Conservation (phyloP, 2,888 invertebrate genomes). For the Ptychoptera contaminata region DNA sequence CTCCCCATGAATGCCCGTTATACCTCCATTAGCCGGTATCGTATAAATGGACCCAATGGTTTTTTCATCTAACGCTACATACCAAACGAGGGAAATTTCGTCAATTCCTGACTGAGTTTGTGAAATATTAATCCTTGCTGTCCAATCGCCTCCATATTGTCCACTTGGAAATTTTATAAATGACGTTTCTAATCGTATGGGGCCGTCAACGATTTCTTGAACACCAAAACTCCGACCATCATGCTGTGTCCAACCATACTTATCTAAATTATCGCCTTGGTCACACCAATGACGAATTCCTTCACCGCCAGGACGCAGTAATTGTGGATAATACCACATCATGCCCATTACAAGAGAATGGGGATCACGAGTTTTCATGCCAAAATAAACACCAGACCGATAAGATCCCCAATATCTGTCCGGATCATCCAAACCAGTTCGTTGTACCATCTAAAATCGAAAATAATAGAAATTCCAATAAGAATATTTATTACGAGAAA, state of each 20-base stretch:
- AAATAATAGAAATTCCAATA: conserved; percentile 1
- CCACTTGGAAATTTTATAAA: conserved; percentile 77
- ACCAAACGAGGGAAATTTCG: conserved; percentile 56
- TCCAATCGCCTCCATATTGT: conserved; percentile 84
- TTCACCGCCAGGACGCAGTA: conserved; percentile 48
- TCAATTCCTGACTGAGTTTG: conserved; percentile 18
- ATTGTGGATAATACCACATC: conserved; percentile 86
- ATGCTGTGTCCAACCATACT: conserved; percentile 84
- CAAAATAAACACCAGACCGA: conserved; percentile 75
- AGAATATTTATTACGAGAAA: conserved; percentile 1
- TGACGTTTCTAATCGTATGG: conserved; percentile 61
- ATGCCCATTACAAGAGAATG: conserved; percentile 80
- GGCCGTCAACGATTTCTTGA: conserved; percentile 73
- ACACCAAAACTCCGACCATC: conserved; percentile 85
- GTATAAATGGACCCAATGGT: conserved; percentile 35
- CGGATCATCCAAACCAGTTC: conserved; percentile 53
- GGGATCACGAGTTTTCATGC: conserved; percentile 79
- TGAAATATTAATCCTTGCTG: conserved; percentile 56
- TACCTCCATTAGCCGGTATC: conserved; percentile 18
- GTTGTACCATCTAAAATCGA: conserved; percentile 43
- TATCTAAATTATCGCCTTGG: conserved; percentile 63
- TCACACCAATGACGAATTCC: conserved; percentile 88
- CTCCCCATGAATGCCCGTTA: conserved; percentile 42
- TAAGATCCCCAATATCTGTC: conserved; percentile 91
- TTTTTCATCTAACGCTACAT: conserved; percentile 63